Conservation (phyloP, 1,140 invertebrate species). For the Drosophila paulistorum region DNA sequence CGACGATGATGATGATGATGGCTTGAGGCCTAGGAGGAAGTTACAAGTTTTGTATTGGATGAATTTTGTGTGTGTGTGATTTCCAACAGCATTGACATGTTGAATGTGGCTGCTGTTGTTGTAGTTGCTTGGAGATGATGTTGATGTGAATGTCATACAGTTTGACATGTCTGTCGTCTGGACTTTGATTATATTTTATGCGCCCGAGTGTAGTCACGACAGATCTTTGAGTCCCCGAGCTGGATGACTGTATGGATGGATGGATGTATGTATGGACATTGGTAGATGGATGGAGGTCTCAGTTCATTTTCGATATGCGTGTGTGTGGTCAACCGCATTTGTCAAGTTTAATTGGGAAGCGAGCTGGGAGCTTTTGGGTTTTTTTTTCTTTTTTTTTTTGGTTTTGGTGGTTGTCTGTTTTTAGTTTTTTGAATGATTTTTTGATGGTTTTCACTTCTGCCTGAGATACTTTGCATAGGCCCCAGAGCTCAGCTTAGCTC, state of each 20-base stretch:
- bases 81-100: conserved; percentile 47
- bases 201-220: conserved; percentile 49
- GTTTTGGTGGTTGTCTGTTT: conserved; percentile 29
- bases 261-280: too few relatives aligned
- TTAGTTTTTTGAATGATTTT: conserved; percentile 16
- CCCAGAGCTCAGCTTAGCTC: background rate
- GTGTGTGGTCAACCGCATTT: conserved; percentile 83
- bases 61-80: conserved; percentile 37
- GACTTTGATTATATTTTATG: conserved; percentile 80
- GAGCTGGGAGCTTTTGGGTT: conserved; percentile 58
- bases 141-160: conserved; percentile 79
- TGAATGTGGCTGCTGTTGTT: conserved; percentile 17
- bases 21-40: conserved; percentile 23
- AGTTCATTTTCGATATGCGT: conserved; percentile 46
- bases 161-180: conserved; percentile 70
- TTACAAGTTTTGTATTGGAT: conserved; percentile 28
- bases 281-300: conserved; percentile 4
- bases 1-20: conserved; percentile 20
- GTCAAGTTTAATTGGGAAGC: conserved; percentile 81
- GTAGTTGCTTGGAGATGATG: conserved; percentile 25
- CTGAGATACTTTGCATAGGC: conserved; percentile 66
- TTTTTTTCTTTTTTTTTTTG: conserved; percentile 30
- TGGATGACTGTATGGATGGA: background rate
- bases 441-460: conserved; percentile 52
- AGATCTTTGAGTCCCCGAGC: conserved; percentile 28